phyloP scores from a whole-genome alignment of 2,888 invertebrate genomes.

The Agrilus cyanescens region DNA sequence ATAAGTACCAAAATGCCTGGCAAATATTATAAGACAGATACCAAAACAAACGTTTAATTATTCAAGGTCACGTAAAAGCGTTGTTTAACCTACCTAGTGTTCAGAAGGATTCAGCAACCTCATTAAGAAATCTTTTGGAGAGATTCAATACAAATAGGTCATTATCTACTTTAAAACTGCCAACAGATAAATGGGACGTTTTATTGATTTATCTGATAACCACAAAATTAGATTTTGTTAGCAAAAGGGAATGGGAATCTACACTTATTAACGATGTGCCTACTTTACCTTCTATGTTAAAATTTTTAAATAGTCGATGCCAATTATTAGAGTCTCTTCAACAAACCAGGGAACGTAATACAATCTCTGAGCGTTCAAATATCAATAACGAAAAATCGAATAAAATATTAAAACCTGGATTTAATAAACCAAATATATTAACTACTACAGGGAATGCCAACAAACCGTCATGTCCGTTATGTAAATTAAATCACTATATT shows the following conservation, averaged over 20 bases:
- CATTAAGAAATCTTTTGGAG: too few species aligned
- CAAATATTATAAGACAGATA: too few species aligned
- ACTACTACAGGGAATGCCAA: too few species aligned
- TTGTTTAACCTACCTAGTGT: neutral
- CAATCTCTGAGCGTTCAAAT: too few species aligned
- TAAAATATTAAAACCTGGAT: too few species aligned
- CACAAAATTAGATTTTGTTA: neutral
- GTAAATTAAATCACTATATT: too few species aligned
- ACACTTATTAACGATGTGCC: neutral
- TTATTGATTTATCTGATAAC: slow-evolving; percentile 1
- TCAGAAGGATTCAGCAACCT: neutral
- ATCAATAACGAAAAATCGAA: too few species aligned
- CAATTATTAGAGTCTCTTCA: too few species aligned
- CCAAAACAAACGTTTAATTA: neutral
- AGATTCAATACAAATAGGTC: neutral
- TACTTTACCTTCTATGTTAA: neutral
- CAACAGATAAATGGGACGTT: neutral
- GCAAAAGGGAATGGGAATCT: neutral
- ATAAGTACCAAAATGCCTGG: too few species aligned
- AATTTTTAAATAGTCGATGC: neutral
- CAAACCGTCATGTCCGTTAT: too few species aligned
- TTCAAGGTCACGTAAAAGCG: neutral
- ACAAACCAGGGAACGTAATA: too few species aligned
- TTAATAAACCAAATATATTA: too few species aligned
- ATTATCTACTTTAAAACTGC: neutral